Evolutionary conservation across 1,140 invertebrate genomes (phyloP), one percentile per base, ranked within the genome.

Genomic region (Rhynchophorus ferrugineus): DNA sequence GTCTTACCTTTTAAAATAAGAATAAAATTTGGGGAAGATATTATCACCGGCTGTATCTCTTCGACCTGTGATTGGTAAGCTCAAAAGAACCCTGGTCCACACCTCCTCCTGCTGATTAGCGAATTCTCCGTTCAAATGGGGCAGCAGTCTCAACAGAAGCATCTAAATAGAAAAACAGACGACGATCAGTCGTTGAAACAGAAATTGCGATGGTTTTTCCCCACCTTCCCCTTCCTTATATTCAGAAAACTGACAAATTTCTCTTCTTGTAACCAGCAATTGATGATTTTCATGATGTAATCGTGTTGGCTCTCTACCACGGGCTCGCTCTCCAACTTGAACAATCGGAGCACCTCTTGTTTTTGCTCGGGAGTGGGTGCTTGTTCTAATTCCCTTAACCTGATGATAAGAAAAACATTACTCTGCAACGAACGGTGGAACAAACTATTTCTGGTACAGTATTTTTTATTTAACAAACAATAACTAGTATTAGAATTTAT

Each of bases 151-250:
- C 20, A 80, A 65, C 36, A 81, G 63, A 36, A 82, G 65, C 57
- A 73, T 76, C 77, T 80, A 44, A 39, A 36, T 63, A 59, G 8
- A 49, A 35, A 52, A 11, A 42, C 9, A 29, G 6, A 39, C 24
- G 11, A 33, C 3, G 16, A 44, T 11, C 13, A 8, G 17, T 33
- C 17, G 18, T 6, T 13, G 13, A 44, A 16, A 9, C 2, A 22
- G 29, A 44, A 16, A 44, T 42, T 16, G n/a, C n/a, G n/a, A n/a
- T n/a, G n/a, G n/a, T n/a, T 29, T 45, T 45, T 33, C 3, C 2
- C 64, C 65, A 84, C 83, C 73, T 83, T 82, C 64, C 84, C 85
- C 62, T 87, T 87, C 52, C 84, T 75, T 43, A 86, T 81, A 59
- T 77, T 79, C 55, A 87, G 68, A 73, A 84, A 79, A 59, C 78